Evolutionary conservation across 2,797 vertebrate species (phyloP).

Genomic region (Fringilla coelebs): DNA sequence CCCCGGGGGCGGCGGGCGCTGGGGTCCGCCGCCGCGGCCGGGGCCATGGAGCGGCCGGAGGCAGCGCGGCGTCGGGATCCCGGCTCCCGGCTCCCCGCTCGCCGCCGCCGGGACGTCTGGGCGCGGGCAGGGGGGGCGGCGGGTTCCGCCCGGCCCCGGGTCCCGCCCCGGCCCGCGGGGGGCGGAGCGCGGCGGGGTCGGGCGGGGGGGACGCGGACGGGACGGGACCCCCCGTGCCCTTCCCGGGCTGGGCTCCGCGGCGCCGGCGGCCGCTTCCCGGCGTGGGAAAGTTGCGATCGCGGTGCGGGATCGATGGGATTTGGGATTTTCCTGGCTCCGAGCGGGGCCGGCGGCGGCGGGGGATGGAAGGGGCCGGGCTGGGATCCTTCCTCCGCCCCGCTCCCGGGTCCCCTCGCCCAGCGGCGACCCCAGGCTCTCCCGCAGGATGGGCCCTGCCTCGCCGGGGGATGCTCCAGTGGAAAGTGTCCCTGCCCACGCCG

Average conservation of each 20-base stretch:
- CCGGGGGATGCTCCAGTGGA: not conserved
- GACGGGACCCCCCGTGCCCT: not conserved
- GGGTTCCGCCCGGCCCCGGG: not conserved
- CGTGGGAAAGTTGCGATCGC: not conserved
- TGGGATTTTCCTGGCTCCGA: not conserved
- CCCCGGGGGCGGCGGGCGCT: not conserved
- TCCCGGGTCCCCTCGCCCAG: not conserved
- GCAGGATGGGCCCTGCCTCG: not conserved
- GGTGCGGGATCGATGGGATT: not conserved
- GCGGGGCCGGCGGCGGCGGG: not conserved
- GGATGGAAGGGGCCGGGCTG: not conserved
- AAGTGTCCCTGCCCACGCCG: not conserved
- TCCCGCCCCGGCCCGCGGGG: not conserved
- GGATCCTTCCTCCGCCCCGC: not conserved
- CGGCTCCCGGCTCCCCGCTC: not conserved
- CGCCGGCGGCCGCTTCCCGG: not conserved
- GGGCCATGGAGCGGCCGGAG: constrained; percentile 2
- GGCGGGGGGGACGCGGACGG: not conserved
- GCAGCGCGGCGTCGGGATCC: not conserved
- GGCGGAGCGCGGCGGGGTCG: not conserved
- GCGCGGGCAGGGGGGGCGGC: not conserved
- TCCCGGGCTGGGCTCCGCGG: not conserved
- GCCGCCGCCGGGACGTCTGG: not conserved
- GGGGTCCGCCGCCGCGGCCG: not conserved
- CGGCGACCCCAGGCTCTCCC: not conserved